Conservation (phyloP, 2,113 vertebrate species). For the Tonatia bakeri region DNA sequence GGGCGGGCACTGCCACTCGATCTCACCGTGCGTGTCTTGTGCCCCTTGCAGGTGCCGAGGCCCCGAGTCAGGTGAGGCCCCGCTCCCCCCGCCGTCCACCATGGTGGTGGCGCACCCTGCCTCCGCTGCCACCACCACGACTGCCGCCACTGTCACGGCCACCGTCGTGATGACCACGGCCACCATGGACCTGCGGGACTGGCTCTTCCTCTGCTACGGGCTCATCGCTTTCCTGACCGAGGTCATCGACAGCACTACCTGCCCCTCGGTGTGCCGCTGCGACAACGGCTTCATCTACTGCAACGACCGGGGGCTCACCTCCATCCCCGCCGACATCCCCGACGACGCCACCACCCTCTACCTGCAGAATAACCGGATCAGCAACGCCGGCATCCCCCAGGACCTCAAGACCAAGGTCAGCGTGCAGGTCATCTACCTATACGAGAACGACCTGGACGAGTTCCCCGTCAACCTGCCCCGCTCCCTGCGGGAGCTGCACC, state of each 20-base stretch:
- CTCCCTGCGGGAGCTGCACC: constrained; percentile 91
- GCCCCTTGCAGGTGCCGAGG: constrained; percentile 60
- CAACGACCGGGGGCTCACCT: constrained; percentile 93
- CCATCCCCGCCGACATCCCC: constrained; percentile 89
- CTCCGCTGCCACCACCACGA: background rate
- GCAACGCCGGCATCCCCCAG: constrained; percentile 90
- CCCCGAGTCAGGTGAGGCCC: background rate
- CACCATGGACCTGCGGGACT: constrained; percentile 82
- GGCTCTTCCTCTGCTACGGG: constrained; percentile 85
- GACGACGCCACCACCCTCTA: constrained; percentile 90
- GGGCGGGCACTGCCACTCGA: accelerated
- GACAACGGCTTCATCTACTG: constrained; percentile 95
- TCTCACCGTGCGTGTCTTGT: constrained; percentile 16
- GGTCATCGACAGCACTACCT: constrained; percentile 83
- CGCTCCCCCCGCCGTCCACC: background rate
- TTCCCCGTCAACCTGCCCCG: constrained; percentile 90
- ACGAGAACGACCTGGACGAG: constrained; percentile 93
- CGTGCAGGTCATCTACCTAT: constrained; percentile 92
- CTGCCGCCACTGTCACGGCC: constrained; percentile 59
- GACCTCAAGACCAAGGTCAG: constrained; percentile 83
- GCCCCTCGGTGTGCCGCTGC: constrained; percentile 92
- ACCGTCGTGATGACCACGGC: constrained; percentile 82
- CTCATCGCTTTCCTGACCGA: constrained; percentile 85
- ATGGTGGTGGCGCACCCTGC: constrained; percentile 68
- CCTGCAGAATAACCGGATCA: constrained; percentile 96